Conservation (phyloP, 2,797 vertebrate species). For the Helostoma temminkii region DNA sequence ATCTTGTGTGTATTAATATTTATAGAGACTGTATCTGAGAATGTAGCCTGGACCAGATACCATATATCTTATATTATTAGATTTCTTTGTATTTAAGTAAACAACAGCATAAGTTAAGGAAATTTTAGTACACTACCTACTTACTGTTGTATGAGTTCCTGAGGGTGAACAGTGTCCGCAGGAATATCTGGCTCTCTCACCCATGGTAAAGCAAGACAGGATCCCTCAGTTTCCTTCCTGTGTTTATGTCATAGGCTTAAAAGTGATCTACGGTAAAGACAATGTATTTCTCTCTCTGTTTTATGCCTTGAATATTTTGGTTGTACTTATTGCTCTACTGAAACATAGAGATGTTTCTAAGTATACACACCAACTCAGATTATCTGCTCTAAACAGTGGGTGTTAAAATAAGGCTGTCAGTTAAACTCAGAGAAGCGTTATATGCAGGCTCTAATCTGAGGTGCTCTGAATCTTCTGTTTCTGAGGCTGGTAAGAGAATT, state of each 20-base stretch:
- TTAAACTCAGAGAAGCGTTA: too few relatives aligned
- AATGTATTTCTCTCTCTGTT: slow-evolving; percentile 13
- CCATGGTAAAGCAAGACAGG: slow-evolving; percentile 22
- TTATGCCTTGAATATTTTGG: slow-evolving; percentile 6
- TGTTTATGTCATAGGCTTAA: slow-evolving; percentile 65
- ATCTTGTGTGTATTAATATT: too few relatives aligned
- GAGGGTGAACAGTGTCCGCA: slow-evolving; percentile 1
- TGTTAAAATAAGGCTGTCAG: too few relatives aligned
- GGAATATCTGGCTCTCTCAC: slow-evolving; percentile 56
- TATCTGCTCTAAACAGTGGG: too few relatives aligned
- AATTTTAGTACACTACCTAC: background rate
- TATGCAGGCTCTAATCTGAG: too few relatives aligned
- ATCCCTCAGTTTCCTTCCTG: slow-evolving; percentile 71
- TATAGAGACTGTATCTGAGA: too few relatives aligned
- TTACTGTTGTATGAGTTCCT: background rate
- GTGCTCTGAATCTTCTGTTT: too few relatives aligned
- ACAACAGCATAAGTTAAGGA: background rate
- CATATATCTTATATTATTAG: too few relatives aligned
- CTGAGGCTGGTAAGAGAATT: too few relatives aligned
- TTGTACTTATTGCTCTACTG: background rate
- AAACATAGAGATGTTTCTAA: slow-evolving; percentile 6
- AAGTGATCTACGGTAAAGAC: slow-evolving; percentile 42
- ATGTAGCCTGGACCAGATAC: too few relatives aligned
- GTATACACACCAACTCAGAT: background rate
- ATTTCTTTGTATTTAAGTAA: background rate